A percentile compares a stretch with the other conserved stretches of the same genome.
These are phyloP conservation scores for Thaumatotibia leucotreta DNA, from an alignment of 1,140 invertebrate species.

Conservation along the genomic window DNA sequence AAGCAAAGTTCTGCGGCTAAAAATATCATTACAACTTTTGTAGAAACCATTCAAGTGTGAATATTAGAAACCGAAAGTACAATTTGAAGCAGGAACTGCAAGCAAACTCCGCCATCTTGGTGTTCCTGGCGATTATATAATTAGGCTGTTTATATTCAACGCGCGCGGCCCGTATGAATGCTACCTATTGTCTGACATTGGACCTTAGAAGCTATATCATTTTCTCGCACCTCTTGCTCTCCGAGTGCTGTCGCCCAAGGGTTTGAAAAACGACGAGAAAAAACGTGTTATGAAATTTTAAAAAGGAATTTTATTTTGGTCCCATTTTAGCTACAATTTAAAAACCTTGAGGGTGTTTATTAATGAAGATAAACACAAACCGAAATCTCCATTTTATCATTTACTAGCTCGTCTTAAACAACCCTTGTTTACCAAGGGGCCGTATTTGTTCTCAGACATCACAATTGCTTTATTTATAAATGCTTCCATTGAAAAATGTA, in stretches of 20 bases:
- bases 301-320: slow-evolving; percentile 25
- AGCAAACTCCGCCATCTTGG: slow-evolving; percentile 55
- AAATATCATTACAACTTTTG: slow-evolving; percentile 17
- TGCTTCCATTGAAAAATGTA: slow-evolving; percentile 67
- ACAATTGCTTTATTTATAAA: slow-evolving; percentile 47
- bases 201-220: slow-evolving; percentile 73
- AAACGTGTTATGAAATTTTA: slow-evolving; percentile 51
- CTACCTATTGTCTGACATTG: slow-evolving; percentile 74
- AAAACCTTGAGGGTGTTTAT: slow-evolving; percentile 3
- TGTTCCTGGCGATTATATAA: slow-evolving; percentile 39
- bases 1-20: background rate
- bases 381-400: slow-evolving; percentile 39
- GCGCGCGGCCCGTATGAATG: slow-evolving; percentile 65
- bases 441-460: slow-evolving; percentile 53
- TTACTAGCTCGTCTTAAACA: slow-evolving; percentile 40
- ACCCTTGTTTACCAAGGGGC: slow-evolving; percentile 58
- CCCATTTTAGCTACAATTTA: slow-evolving; percentile 8
- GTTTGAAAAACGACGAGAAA: slow-evolving; percentile 33
- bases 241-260: slow-evolving; percentile 22
- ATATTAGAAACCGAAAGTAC: slow-evolving; percentile 34
- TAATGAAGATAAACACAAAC: slow-evolving; percentile 28
- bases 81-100: slow-evolving; percentile 29
- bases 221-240: slow-evolving; percentile 55
- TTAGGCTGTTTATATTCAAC: slow-evolving; percentile 69
- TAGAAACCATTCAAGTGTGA: slow-evolving; percentile 27